A percentile compares a stretch with the other conserved stretches of the same genome.
Evolutionary conservation across 2,113 vertebrate genomes (phyloP).

Genomic region (Apeltes quadracus): DNA sequence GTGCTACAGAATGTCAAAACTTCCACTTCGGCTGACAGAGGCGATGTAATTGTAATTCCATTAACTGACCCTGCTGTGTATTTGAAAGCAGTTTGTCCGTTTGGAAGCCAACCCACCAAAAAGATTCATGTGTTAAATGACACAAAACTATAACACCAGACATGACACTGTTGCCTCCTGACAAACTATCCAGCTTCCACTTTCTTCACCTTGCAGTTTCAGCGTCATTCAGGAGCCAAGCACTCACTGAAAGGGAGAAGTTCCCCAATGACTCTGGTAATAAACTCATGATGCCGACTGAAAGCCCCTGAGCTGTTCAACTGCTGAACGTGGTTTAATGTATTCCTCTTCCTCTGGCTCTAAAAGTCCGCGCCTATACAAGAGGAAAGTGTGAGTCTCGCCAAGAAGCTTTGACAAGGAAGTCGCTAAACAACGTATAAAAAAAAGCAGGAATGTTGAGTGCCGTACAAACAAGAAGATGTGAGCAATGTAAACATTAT

Average conservation of each 20-base stretch:
- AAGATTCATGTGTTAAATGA: conserved; percentile 1
- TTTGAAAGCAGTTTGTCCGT: neutral
- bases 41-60: neutral
- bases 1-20: conserved; percentile 12
- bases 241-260: conserved; percentile 16
- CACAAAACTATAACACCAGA: conserved; percentile 50
- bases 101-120: neutral
- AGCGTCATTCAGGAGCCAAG: conserved; percentile 33
- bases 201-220: conserved; percentile 29
- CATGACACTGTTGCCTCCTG: conserved; percentile 18
- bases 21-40: neutral
- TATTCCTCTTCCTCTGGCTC: conserved; percentile 48
- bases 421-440: conserved; percentile 7
- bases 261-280: conserved; percentile 11
- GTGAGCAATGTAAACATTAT: conserved; percentile 18
- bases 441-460: conserved; percentile 33
- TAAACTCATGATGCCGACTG: conserved; percentile 31
- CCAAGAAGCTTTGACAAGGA: conserved; percentile 6
- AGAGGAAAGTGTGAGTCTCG: conserved; percentile 64
- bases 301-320: conserved; percentile 24
- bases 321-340: conserved; percentile 55
- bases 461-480: conserved; percentile 13
- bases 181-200: conserved; percentile 24
- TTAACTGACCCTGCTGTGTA: neutral
- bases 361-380: conserved; percentile 37